Conservation (phyloP, 1,140 invertebrate species). For the Watersipora subatra region DNA sequence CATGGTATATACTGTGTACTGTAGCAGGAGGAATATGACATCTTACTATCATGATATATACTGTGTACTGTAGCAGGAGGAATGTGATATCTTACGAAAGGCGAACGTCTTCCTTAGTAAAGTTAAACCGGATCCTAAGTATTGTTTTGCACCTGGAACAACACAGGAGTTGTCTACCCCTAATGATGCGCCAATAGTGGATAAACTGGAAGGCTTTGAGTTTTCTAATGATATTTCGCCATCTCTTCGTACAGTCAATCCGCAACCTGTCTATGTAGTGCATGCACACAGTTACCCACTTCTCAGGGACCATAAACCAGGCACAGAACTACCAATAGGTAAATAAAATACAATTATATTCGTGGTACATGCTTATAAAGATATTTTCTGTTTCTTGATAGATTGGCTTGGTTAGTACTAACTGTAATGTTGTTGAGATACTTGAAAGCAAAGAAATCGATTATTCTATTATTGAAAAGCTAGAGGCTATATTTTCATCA, state of each 20-base stretch:
- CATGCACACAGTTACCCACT: not conserved
- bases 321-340: not conserved
- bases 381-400: too few species aligned
- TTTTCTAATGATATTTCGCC: not conserved
- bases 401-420: too few species aligned
- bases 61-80: conserved; percentile 20
- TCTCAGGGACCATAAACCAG: not conserved
- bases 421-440: too few species aligned
- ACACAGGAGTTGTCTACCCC: not conserved
- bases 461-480: too few species aligned
- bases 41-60: too few species aligned
- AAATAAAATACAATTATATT: too few species aligned
- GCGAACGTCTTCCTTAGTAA: conserved; percentile 19
- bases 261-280: not conserved
- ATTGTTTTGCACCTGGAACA: conserved; percentile 14
- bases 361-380: too few species aligned
- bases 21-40: too few species aligned
- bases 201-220: not conserved
- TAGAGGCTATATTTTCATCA: too few species aligned
- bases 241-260: not conserved
- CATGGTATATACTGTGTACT: too few species aligned
- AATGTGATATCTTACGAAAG: conserved; percentile 21
- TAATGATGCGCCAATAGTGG: not conserved
- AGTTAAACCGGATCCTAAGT: conserved; percentile 17
- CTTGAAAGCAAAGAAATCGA: too few species aligned